phyloP scores from a whole-genome alignment of 2,797 vertebrate genomes.

The Sebastes reedi region DNA sequence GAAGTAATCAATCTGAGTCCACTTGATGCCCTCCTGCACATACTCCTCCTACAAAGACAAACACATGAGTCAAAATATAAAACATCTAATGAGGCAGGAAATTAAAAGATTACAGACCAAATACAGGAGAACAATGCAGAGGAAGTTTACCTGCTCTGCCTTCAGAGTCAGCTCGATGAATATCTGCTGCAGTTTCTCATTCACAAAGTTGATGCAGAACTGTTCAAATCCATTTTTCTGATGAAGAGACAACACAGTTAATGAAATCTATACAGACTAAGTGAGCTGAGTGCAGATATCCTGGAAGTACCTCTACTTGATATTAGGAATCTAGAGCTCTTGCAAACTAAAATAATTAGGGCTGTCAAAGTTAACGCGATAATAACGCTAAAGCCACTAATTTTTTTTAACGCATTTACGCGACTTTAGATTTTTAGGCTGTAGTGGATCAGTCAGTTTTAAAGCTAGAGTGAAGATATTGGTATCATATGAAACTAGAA shows the following conservation, averaged over 20 bases:
- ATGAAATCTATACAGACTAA: neutral
- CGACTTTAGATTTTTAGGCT: too few species aligned
- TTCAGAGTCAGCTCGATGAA: constrained; percentile 98
- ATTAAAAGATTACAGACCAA: neutral
- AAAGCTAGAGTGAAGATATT: too few species aligned
- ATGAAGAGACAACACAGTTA: constrained; percentile 34
- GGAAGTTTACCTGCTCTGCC: constrained; percentile 92
- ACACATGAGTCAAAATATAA: neutral
- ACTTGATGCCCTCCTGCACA: constrained; percentile 95
- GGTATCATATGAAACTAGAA: too few species aligned
- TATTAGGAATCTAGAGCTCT: neutral
- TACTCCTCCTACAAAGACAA: constrained; percentile 90
- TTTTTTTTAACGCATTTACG: too few species aligned
- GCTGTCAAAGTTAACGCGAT: too few species aligned
- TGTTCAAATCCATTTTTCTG: constrained; percentile 99
- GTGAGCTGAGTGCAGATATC: constrained; percentile 38
- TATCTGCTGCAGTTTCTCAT: constrained; percentile 98
- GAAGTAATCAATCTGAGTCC: constrained; percentile 96
- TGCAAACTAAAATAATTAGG: constrained; percentile 5
- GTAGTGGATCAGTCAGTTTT: too few species aligned
- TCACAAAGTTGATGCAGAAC: constrained; percentile 99
- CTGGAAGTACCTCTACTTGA: constrained; percentile 4
- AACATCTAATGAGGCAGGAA: neutral
- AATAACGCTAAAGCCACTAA: too few species aligned
- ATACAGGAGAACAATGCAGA: neutral